These are phyloP conservation scores for Lycopodina hypogea DNA, from an alignment of 37 sponge, comb jelly and placozoan species.

Conservation along the genomic window DNA sequence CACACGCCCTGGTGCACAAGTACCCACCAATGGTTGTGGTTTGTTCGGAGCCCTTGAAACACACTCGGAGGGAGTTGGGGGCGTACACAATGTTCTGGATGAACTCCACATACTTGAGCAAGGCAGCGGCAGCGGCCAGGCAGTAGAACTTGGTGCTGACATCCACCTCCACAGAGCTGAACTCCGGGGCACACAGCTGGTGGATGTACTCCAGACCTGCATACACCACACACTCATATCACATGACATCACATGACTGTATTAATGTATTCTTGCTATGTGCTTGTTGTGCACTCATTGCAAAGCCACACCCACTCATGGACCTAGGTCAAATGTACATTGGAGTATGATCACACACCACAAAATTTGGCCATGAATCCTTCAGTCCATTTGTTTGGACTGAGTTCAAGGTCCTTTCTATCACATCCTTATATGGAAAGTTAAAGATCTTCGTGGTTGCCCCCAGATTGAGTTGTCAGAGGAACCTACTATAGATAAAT, in stretches of 20 bases:
- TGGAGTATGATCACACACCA: too few species aligned
- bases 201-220: constrained; percentile 88
- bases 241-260: background rate
- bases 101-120: constrained; percentile 96
- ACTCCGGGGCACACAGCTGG: constrained; percentile 84
- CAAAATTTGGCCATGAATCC: too few species aligned
- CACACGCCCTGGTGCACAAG: too few species aligned
- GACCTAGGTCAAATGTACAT: too few species aligned
- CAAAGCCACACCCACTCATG: too few species aligned
- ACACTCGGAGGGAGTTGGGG: constrained; percentile 69
- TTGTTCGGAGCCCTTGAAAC: constrained; percentile 83
- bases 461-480: too few species aligned
- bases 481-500: too few species aligned
- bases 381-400: too few species aligned
- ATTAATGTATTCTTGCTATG: background rate
- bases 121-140: constrained; percentile 87
- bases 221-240: background rate
- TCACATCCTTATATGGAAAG: too few species aligned
- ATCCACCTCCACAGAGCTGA: constrained; percentile 82
- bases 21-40: constrained; percentile 82
- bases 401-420: too few species aligned
- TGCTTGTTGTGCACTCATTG: background rate
- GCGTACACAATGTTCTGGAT: constrained; percentile 94
- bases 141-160: constrained; percentile 87
- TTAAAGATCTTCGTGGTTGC: too few species aligned